Evolutionary conservation across 2,113 vertebrate genomes (phyloP), one percentile per base, ranked within the genome.

Genomic region (Trematomus loennbergii): DNA sequence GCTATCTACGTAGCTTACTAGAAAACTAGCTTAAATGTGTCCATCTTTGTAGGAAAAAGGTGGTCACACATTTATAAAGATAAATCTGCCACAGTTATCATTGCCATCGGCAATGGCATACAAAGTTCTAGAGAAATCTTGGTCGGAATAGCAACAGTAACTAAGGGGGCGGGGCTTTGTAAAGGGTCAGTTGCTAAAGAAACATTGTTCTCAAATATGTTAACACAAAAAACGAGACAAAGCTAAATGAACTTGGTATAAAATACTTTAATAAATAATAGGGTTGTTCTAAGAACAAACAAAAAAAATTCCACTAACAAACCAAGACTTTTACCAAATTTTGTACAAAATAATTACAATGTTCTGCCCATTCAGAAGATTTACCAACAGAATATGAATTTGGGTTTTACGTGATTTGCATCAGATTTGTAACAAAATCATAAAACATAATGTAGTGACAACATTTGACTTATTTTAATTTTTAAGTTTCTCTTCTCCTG

Each of bases 231-330:
- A 73, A 50, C 50, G 78, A 43, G 16, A 82, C 29, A 25, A 61
- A 59, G 84, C 22, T 40, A 68, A 64, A 48, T 46, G 80, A 89
- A 22, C 77, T 69, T 93, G 92, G 96, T 97, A 97, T 97, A 96
- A 97, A 97, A 96, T 95, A 96, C 95, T 97, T 97, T 96, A 96
- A 97, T 97, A 97, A 97, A 97, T 97, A 96, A 95, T 96, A 95
- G 91, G 90, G 85, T 92, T 90, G 88, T 89, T 94, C 89, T 94
- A 94, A 96, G 93, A 96, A 96, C 95, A 96, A 96, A 96, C 92
- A 95, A 93, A 88, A 85, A 87, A 85, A 89, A 95, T 83, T 29
- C 90, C 95, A 96, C 93, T 95, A 95, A 94, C 89, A 93, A 96
- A 96, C 95, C 94, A 94, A 94, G 88, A 95, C 93, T 93, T 92